These are phyloP conservation scores for Ormyrus labotus DNA, from an alignment of 2,888 invertebrate species.

Conservation along the genomic window DNA sequence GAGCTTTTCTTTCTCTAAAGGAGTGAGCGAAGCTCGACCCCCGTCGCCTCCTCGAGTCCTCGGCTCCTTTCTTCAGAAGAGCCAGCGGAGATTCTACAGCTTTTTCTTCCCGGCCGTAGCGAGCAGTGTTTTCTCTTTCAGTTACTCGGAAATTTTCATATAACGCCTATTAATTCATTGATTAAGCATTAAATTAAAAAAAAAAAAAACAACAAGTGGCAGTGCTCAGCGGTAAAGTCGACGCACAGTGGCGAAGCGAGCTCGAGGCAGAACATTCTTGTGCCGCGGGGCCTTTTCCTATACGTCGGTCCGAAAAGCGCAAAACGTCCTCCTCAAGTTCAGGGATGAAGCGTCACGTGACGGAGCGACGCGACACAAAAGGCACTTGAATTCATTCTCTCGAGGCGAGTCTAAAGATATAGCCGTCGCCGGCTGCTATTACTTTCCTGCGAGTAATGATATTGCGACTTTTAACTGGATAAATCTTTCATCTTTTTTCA, in stretches of 20 bases:
- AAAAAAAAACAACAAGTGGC: too few species aligned
- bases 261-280: not conserved
- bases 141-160: too few species aligned
- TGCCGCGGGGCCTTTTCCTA: not conserved
- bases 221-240: too few species aligned
- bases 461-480: too few species aligned
- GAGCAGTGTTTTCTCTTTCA: too few species aligned
- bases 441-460: slow-evolving; percentile 6
- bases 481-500: not conserved
- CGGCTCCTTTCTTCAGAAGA: not conserved
- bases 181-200: too few species aligned
- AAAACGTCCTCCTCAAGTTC: not conserved
- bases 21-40: not conserved
- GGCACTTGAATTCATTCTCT: slow-evolving; percentile 20
- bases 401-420: not conserved
- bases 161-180: too few species aligned
- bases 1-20: too few species aligned
- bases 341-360: not conserved
- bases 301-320: not conserved
- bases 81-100: too few species aligned
- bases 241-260: slow-evolving; percentile 2
- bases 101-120: too few species aligned
- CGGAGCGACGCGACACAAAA: slow-evolving; percentile 2
- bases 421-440: not conserved
- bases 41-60: not conserved